Evolutionary conservation across 2,888 invertebrate species (phyloP), one percentile per base, ranked within the genome.

Genomic region (Thyatira batis): DNA sequence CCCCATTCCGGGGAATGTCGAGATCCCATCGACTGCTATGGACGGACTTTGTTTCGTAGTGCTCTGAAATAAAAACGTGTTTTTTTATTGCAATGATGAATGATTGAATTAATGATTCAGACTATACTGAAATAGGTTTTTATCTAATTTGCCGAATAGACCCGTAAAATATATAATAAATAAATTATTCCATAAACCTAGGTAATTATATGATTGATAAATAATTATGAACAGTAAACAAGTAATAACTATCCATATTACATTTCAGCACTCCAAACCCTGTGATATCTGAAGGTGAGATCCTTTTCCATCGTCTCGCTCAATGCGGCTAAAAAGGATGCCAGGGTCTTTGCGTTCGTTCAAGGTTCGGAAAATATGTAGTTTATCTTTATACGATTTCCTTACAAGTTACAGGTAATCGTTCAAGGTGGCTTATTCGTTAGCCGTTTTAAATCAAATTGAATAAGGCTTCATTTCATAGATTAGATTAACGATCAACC

Each of bases 1-100:
- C 23, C 89, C 92, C 64, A 93, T 80, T 4, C 94, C 93, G 1
- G 94, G 93, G 74, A 92, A 94, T 39, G 92, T 91, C 55, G 91
- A 87, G 61, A 85, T 79, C 73, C 86, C 89, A 87, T 91, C 89
- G 77, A 85, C 82, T 73, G 85, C 80, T 79, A 87, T 89, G 92
- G 91, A 91, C 92, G 92, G 92, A 92, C 80, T 91, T 66, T 80
- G 78, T 89, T 89, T 89, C 69, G 91, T 88, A 60, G 89, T 86
- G 61, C 79, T 87, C 91, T 92, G 84, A 2, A 79, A 64, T 45
- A 43, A 39, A 50, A 20, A 17, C 17, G 39, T 39, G 39, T 13
- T 39, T 17, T 6, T 2, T 8, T 30, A 3, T 30, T 0, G 6
- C 10, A 28, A 8, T 8, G 0, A 2, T 8, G 8, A 10, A 9